phyloP scores from a whole-genome alignment of 1,140 invertebrate genomes.

The Drosophila insularis region DNA sequence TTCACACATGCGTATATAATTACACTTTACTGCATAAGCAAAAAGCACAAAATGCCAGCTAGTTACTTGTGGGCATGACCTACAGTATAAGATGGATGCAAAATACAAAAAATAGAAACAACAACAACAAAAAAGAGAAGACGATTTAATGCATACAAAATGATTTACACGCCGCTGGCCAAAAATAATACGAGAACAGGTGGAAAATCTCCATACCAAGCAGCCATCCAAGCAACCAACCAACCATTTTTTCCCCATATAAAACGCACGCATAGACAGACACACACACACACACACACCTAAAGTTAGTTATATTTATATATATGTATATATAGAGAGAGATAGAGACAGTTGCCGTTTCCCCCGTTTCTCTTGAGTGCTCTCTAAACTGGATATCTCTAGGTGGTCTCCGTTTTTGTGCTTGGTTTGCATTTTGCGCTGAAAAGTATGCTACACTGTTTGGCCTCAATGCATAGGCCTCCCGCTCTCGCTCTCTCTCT shows the following conservation, averaged over 20 bases:
- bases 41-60: conserved; percentile 1
- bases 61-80: background rate
- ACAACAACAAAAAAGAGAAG: conserved; percentile 36
- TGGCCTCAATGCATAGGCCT: conserved; percentile 43
- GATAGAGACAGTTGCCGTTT: too few relatives aligned
- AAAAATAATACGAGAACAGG: conserved; percentile 66
- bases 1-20: conserved; percentile 45
- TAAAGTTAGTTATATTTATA: background rate
- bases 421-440: conserved; percentile 67
- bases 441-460: conserved; percentile 74
- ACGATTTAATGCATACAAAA: conserved; percentile 81
- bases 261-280: conserved; percentile 20
- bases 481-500: background rate
- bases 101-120: background rate
- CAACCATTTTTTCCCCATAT: background rate
- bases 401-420: conserved; percentile 42
- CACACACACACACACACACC: background rate
- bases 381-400: conserved; percentile 14
- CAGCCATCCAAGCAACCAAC: background rate
- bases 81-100: background rate
- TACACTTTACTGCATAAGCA: conserved; percentile 44
- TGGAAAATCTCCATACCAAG: background rate
- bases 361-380: too few relatives aligned
- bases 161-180: conserved; percentile 80
- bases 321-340: background rate